These are phyloP conservation scores for Colaptes auratus DNA, from an alignment of 2,113 vertebrate genomes.

Conservation along the genomic window DNA sequence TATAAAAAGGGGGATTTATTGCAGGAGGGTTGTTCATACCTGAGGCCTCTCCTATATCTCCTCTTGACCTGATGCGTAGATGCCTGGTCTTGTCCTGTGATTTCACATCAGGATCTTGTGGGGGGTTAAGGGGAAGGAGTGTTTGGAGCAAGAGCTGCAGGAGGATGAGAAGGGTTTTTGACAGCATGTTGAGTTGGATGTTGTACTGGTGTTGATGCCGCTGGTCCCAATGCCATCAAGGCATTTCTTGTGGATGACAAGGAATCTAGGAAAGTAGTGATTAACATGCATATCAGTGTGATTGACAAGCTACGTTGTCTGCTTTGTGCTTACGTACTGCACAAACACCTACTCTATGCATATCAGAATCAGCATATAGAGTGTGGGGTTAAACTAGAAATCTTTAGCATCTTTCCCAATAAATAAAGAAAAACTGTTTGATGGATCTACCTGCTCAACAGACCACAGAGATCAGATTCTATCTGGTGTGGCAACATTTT, in stretches of 20 bases:
- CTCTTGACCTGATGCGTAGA: slow-evolving; percentile 49
- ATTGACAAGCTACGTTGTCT: slow-evolving; percentile 48
- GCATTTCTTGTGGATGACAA: slow-evolving; percentile 69
- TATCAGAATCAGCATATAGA: slow-evolving; percentile 15
- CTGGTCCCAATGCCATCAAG: slow-evolving; percentile 71
- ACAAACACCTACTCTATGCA: slow-evolving; percentile 37
- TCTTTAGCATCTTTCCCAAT: neutral
- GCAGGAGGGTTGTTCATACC: slow-evolving; percentile 40
- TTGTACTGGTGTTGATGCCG: slow-evolving; percentile 60
- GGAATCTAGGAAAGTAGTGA: slow-evolving; percentile 74
- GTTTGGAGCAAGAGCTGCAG: slow-evolving; percentile 65
- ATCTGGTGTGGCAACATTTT: neutral
- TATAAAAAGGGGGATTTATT: neutral
- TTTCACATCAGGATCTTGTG: slow-evolving; percentile 62
- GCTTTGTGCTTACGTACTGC: slow-evolving; percentile 37
- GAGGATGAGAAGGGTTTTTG: slow-evolving; percentile 68
- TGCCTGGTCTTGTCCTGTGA: slow-evolving; percentile 59
- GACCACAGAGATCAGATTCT: neutral
- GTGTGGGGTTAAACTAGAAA: slow-evolving; percentile 12
- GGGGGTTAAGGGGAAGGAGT: slow-evolving; percentile 28
- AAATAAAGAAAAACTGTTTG: slow-evolving; percentile 14
- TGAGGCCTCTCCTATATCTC: slow-evolving; percentile 68
- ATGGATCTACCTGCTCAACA: neutral
- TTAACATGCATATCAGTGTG: slow-evolving; percentile 69
- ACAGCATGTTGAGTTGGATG: slow-evolving; percentile 65